A percentile compares a stretch with the other conserved stretches of the same genome.
These are phyloP conservation scores for Cisticola juncidis DNA, from an alignment of 2,113 vertebrate genomes.

Conservation along the genomic window DNA sequence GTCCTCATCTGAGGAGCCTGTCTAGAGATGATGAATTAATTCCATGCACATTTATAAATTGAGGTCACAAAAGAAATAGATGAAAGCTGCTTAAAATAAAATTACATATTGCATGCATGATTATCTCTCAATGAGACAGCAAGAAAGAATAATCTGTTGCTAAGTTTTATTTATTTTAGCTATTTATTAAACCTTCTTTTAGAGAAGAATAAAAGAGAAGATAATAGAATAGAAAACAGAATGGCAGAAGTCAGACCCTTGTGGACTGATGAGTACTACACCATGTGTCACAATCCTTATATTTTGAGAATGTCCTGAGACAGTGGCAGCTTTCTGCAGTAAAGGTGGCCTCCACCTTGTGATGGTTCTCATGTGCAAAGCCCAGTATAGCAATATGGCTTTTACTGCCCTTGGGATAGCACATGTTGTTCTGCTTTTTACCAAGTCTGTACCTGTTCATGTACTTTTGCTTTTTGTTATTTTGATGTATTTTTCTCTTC, in stretches of 20 bases:
- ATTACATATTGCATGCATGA: not conserved
- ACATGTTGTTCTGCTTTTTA: not conserved
- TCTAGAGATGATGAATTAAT: not conserved
- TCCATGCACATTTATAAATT: not conserved
- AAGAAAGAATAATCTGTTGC: not conserved
- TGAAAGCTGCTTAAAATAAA: not conserved
- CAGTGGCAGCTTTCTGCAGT: not conserved
- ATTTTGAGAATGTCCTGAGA: not conserved
- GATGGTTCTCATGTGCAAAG: not conserved
- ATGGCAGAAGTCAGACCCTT: not conserved
- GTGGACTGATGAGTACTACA: not conserved
- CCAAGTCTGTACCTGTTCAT: not conserved
- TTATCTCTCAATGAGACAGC: not conserved
- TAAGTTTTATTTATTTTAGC: not conserved
- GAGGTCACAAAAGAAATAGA: not conserved
- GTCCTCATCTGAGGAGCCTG: not conserved
- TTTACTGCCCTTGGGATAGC: not conserved
- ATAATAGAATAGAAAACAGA: accelerated
- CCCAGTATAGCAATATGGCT: not conserved
- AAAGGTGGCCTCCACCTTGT: not conserved
- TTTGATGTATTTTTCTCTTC: not conserved
- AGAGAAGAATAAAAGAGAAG: not conserved
- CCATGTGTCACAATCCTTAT: not conserved
- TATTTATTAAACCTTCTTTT: not conserved
- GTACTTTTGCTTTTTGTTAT: not conserved